Percentiles rank a stretch among this genome's conserved stretches.
These are phyloP conservation scores for Leptogaster cylindrica DNA, from an alignment of 2,888 invertebrate species.

Conservation along the genomic window DNA sequence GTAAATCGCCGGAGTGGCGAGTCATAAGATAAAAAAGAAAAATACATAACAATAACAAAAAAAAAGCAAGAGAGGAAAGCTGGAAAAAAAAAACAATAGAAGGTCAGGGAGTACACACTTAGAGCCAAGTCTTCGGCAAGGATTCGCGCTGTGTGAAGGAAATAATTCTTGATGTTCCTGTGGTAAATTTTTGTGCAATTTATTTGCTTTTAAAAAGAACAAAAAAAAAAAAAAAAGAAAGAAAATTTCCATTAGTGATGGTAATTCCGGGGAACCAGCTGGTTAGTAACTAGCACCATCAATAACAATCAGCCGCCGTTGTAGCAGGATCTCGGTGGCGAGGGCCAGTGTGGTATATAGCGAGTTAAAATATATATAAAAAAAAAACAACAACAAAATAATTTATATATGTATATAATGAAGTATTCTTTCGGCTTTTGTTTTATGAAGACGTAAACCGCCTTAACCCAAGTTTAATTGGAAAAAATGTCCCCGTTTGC, in stretches of 20 bases:
- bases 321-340: not conserved
- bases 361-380: too few relatives aligned
- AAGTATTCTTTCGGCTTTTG: conserved; percentile 17
- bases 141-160: not conserved
- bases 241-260: conserved; percentile 30
- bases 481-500: conserved; percentile 31
- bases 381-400: too few relatives aligned
- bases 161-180: not conserved
- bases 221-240: too few relatives aligned
- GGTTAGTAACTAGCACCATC: conserved; percentile 16
- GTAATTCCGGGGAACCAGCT: not conserved
- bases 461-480: conserved; percentile 26
- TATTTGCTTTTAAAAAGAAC: conserved; percentile 37
- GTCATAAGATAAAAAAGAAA: not conserved
- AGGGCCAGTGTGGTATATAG: not conserved
- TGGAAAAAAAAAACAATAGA: too few relatives aligned
- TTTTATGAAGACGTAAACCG: conserved; percentile 20
- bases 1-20: not conserved
- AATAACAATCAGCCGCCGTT: conserved; percentile 16
- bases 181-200: conserved; percentile 14
- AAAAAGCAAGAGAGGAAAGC: not conserved
- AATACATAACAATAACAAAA: not conserved
- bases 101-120: conserved; percentile 1
- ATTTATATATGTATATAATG: too few relatives aligned
- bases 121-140: not conserved